Percentiles rank a stretch among this genome's conserved stretches.
phyloP scores from a whole-genome alignment of 1,140 invertebrate genomes.

The Maconellicoccus hirsutus region DNA sequence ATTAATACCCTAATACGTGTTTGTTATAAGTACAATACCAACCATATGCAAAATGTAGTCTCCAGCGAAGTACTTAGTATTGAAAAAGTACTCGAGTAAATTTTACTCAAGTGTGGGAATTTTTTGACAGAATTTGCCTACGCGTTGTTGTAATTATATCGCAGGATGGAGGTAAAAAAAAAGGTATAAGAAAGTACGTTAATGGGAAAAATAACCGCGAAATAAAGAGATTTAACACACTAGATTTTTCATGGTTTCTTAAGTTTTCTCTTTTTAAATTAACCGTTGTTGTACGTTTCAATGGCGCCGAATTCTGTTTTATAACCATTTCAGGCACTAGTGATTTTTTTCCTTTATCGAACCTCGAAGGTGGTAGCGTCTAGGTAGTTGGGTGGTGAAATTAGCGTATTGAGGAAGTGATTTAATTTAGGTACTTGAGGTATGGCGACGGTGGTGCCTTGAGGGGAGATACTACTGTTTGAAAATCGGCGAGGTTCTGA shows the following conservation, averaged over 20 bases:
- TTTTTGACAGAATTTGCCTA: not conserved
- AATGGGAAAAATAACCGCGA: conserved; percentile 5
- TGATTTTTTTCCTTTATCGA: too few species aligned
- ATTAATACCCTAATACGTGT: not conserved
- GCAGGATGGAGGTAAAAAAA: not conserved
- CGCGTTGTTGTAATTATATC: not conserved
- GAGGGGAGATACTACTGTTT: too few species aligned
- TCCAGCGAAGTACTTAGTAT: not conserved
- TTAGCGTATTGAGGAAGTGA: not conserved
- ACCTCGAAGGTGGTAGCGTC: too few species aligned
- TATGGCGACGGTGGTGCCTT: too few species aligned
- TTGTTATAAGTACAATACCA: not conserved
- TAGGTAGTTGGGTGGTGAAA: too few species aligned
- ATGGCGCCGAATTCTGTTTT: not conserved
- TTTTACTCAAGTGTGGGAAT: not conserved
- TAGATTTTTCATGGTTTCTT: conserved; percentile 3
- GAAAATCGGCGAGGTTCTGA: too few species aligned
- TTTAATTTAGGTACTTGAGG: not conserved
- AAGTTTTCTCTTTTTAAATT: conserved; percentile 10
- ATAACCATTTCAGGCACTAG: too few species aligned
- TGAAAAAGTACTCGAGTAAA: not conserved
- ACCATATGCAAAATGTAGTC: not conserved
- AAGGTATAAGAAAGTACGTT: not conserved
- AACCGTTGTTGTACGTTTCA: not conserved
- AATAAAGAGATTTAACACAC: conserved; percentile 1